Percentiles rank a stretch among this genome's conserved stretches.
Conservation (phyloP, 92 coral and sea anemone species). For the Montipora capitata region DNA sequence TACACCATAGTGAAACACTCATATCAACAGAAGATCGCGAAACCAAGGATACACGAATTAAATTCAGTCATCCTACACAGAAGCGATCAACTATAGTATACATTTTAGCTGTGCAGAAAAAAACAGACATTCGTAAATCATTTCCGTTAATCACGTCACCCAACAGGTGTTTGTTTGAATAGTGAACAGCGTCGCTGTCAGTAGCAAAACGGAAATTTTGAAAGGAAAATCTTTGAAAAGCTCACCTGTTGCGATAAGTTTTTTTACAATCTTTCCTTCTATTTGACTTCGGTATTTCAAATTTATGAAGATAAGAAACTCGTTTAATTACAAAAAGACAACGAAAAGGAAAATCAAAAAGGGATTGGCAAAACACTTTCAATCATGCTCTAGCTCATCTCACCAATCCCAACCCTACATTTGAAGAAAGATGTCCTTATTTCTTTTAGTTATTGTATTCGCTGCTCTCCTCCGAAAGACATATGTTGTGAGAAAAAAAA, state of each 20-base stretch:
- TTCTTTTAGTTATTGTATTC: too few relatives aligned
- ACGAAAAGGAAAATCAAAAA: neutral
- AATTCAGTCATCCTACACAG: too few relatives aligned
- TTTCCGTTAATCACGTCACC: too few relatives aligned
- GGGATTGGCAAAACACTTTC: too few relatives aligned
- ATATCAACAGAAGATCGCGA: too few relatives aligned
- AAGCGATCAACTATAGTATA: too few relatives aligned
- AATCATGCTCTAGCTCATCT: neutral
- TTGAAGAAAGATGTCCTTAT: neutral
- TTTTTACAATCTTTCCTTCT: neutral
- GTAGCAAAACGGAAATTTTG: neutral
- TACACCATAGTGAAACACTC: too few relatives aligned
- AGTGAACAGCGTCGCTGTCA: neutral
- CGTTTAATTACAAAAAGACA: neutral
- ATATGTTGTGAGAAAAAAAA: too few relatives aligned
- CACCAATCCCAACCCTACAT: neutral
- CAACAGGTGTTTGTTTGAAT: conserved; percentile 28
- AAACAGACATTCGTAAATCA: too few relatives aligned
- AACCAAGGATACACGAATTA: too few relatives aligned
- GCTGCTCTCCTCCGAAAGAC: too few relatives aligned
- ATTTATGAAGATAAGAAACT: neutral
- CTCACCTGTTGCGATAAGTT: neutral
- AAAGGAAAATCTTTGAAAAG: conserved; percentile 17
- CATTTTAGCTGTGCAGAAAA: too few relatives aligned
- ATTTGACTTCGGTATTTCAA: neutral